Base-by-base conservation (phyloP, 2,113 vertebrate species). In the Charina bottae region DNA sequence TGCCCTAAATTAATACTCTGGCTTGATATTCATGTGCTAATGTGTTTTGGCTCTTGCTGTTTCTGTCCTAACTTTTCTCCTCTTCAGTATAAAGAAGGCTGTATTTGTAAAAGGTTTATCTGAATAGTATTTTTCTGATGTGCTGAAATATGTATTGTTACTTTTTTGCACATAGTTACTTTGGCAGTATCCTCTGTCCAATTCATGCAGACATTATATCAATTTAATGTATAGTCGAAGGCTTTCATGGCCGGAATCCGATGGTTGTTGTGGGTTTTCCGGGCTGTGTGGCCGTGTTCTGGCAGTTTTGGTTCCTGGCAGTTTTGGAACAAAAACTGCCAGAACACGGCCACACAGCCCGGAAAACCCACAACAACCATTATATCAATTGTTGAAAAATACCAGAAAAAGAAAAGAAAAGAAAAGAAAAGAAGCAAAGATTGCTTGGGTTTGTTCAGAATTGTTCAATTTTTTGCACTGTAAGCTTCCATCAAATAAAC, bases 1-100 rank as follows among this genome's bases (percentile, higher is more conserved):
- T 95, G 95, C 93, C 96, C 96, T 96, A 96, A 95, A 95, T 97
- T 94, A 95, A 95, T 97, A 94, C 92, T 93, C 90, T 94, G 94
- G 93, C 94, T 97, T 93, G 95, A 95, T 92, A 95, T 90, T 92
- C 88, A 85, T 93, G 90, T 94, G 93, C 92, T 95, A 97, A 93
- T 94, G 94, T 93, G 93, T 92, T 95, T 96, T 95, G 91, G 93
- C 92, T 96, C 94, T 96, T 93, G 93, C 93, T 93, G 89, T 91
- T 97, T 96, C 93, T 93, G 94, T 89, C 92, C 89, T 95, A 94
- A 83, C 94, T 94, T 91, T 96, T 94, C 94, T 94, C 94, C 64
- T 94, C 92, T 95, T 95, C 93, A 95, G 91, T 93, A 93, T 93
- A 95, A 95, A 96, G 95, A 96, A 58, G 86, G 26, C 53, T 33